phyloP scores from a whole-genome alignment of 2,797 vertebrate genomes.

The Potorous gilbertii region DNA sequence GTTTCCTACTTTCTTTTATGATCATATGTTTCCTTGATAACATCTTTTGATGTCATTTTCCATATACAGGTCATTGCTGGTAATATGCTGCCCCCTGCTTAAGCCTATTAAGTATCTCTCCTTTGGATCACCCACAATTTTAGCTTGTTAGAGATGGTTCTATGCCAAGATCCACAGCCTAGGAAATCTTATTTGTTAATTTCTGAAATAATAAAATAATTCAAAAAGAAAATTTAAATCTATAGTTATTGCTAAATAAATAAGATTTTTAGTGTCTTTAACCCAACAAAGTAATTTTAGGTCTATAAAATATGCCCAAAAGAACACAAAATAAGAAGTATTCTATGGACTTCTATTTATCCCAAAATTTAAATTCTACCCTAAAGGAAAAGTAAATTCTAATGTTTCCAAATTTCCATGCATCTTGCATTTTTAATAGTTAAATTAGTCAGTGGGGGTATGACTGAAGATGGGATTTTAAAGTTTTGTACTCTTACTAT shows the following conservation, averaged over 20 bases:
- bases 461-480: constrained; percentile 4
- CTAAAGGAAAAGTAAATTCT: constrained; percentile 38
- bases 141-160: not conserved
- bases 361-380: not conserved
- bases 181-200: not conserved
- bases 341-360: not conserved
- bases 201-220: not conserved
- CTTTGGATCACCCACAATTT: not conserved
- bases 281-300: not conserved
- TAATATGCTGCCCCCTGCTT: not conserved
- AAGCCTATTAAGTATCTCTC: not conserved
- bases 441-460: not conserved
- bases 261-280: not conserved
- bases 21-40: not conserved
- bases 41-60: not conserved
- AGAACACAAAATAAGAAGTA: not conserved
- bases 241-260: not conserved
- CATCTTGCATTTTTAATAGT: constrained; percentile 13
- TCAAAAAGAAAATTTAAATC: not conserved
- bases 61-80: not conserved
- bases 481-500: not conserved
- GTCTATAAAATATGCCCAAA: not conserved
- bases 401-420: constrained; percentile 30
- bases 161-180: not conserved
- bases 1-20: not conserved